Base-by-base conservation (phyloP, 2,888 invertebrate species). In the Dilophus febrilis region DNA sequence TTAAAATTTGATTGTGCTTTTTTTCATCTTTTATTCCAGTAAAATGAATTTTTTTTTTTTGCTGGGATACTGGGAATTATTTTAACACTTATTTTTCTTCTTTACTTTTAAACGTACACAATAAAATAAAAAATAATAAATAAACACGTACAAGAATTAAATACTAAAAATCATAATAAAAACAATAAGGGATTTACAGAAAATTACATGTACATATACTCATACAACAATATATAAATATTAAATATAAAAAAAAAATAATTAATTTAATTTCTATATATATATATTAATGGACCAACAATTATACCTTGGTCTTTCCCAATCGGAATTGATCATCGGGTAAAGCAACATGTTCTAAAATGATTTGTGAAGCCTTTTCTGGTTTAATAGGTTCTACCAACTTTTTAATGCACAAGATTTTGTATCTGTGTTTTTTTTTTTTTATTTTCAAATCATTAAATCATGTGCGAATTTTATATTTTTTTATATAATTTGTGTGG, bases 351-450 rank as follows among this genome's bases (percentile, higher is more conserved):
- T 69, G 65, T 51, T 81, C 81, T 68, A 88, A 74, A 67, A 92
- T 83, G 66, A 79, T 72, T 64, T 74, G 70, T 48, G 87, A 75
- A 53, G 83, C 82, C 70, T 84, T 80, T 67, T 79, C 74, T 48
- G 79, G 70, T 49, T 76, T 66, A 63, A 72, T 74, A 52, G 71
- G 69, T 52, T 77, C 77, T 72, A 74, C 77, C 65, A 86, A 64
- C 64, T 71, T 77, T 67, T 82, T 83, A 65, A 94, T 88, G 71
- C 92, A 92, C 79, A 98, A 84, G 77, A 98, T 94, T 77, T 92
- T 90, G 84, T 98, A 97, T 82, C 91, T 90, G 81, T 72, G 70
- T 72, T 69, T 59, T 55, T 45, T 45, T 46, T 42, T 27, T 42
- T 49, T 42, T 46, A 29, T 45, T 45, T 37, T 31, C 13, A 11